Percentiles rank a stretch among this genome's conserved stretches.
Conservation (phyloP, 2,888 invertebrate species). For the Dryocosmus kuriphilus region DNA sequence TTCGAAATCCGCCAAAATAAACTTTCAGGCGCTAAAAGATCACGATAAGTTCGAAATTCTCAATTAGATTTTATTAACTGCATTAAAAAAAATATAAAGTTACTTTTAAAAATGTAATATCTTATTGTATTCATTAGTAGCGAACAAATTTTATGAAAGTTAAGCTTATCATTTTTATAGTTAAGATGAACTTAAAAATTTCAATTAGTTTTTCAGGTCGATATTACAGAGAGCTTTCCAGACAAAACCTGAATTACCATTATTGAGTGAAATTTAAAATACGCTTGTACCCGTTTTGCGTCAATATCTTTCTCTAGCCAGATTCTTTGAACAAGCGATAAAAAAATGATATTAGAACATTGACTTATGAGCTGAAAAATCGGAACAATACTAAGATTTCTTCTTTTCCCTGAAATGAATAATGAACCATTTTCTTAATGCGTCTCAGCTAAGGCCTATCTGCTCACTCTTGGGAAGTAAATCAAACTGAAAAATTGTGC, state of each 20-base stretch:
- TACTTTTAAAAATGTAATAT: too few relatives aligned
- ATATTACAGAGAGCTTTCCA: too few relatives aligned
- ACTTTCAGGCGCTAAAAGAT: background rate
- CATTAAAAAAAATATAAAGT: too few relatives aligned
- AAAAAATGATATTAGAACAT: constrained; percentile 2
- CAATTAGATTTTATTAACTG: background rate
- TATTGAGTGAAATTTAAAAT: too few relatives aligned
- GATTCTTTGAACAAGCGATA: background rate
- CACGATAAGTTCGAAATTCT: too few relatives aligned
- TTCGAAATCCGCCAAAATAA: background rate
- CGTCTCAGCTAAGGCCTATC: background rate
- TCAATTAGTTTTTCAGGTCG: background rate
- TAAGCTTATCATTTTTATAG: too few relatives aligned
- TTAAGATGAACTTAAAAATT: background rate
- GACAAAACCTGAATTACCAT: too few relatives aligned
- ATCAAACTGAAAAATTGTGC: constrained; percentile 1
- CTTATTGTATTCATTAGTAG: too few relatives aligned
- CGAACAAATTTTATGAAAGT: too few relatives aligned
- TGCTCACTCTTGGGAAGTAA: background rate
- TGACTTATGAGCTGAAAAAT: background rate
- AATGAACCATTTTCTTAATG: background rate
- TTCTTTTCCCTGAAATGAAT: background rate
- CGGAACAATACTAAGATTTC: background rate
- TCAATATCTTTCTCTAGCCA: too few relatives aligned
- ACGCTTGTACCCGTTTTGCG: too few relatives aligned